Evolutionary conservation across 2,797 vertebrate species (phyloP), one percentile per base, ranked within the genome.

Genomic region (Anguilla pacifica): DNA sequence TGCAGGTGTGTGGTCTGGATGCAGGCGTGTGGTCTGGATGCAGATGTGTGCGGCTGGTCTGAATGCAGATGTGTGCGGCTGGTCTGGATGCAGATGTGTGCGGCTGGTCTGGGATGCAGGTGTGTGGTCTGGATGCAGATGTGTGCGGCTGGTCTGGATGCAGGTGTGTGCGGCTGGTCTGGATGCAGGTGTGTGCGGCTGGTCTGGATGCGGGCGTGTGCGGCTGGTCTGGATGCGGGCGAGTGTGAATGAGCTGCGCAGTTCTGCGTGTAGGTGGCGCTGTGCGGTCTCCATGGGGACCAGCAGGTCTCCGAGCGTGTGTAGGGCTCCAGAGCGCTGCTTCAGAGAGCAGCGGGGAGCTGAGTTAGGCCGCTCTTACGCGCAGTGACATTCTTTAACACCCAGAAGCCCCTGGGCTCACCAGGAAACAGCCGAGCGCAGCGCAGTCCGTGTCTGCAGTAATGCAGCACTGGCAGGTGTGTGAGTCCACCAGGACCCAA

Each of bases 401-500:
- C 88, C 35, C 87, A 84, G 70, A 90, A 89, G 91, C 88, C 64
- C 87, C 5, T 46, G 43, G 84, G 86, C 85, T 88, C 88, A 89
- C 89, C 61, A 82, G 88, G 88, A 35, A 74, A 15, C n/a, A 3
- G 35, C 11, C 64, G 51, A 31, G 79, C 11, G 61, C 31, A 4
- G 28, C 11, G 4, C 88, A 6, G 85, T 74, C n/a, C 9, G 89
- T 83, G 90, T 89, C 91, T 92, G 89, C 85, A 88, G 90, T 82
- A 89, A 92, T 91, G 89, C 85, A 88, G 90, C 77, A 89, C 91
- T 91, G 89, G 92, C n/a, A 70, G 90, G 90, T 90, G 92, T 94
- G 92, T 93, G 93, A 93, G 93, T 94, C 94, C 93, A 93, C 91
- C 92, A 95, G 94, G 94, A 94, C 92, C 94, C 93, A 95, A 95